Conservation (phyloP, 2,797 vertebrate genomes). For the Neostethus bicornis region DNA sequence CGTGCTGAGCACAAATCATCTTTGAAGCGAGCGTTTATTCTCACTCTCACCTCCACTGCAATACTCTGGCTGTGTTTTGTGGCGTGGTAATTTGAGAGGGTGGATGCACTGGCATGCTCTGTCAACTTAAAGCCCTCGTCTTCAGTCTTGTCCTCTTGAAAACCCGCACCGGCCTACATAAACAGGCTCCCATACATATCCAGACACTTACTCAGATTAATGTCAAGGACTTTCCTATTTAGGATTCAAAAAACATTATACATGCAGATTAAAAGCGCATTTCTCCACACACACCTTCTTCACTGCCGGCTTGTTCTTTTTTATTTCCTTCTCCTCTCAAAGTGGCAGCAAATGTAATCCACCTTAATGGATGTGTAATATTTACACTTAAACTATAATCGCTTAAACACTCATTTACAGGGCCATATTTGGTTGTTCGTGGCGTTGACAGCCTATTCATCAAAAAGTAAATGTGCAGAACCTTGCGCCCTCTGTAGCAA, state of each 20-base stretch:
- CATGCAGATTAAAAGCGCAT: slow-evolving; percentile 70
- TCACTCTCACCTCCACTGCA: slow-evolving; percentile 63
- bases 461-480: slow-evolving; percentile 81
- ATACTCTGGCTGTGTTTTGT: slow-evolving; percentile 55
- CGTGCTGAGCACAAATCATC: slow-evolving; percentile 70
- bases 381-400: slow-evolving; percentile 83
- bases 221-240: slow-evolving; percentile 77
- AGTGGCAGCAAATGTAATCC: slow-evolving; percentile 79
- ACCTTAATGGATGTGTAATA: slow-evolving; percentile 83
- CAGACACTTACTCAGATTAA: slow-evolving; percentile 68
- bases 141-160: slow-evolving; percentile 56
- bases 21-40: slow-evolving; percentile 66
- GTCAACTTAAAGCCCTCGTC: slow-evolving; percentile 70
- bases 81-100: slow-evolving; percentile 70
- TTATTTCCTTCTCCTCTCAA: slow-evolving; percentile 49
- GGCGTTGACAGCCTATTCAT: slow-evolving; percentile 84
- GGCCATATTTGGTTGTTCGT: slow-evolving; percentile 80
- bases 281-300: slow-evolving; percentile 52
- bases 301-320: slow-evolving; percentile 41
- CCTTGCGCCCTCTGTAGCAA: slow-evolving; percentile 76
- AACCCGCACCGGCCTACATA: slow-evolving; percentile 52
- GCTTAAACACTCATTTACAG: slow-evolving; percentile 80
- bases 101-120: slow-evolving; percentile 76
- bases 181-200: slow-evolving; percentile 37
- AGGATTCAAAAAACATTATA: slow-evolving; percentile 72